Base-by-base conservation (phyloP, 2,888 invertebrate species). In the Drosophila melanosoma region DNA sequence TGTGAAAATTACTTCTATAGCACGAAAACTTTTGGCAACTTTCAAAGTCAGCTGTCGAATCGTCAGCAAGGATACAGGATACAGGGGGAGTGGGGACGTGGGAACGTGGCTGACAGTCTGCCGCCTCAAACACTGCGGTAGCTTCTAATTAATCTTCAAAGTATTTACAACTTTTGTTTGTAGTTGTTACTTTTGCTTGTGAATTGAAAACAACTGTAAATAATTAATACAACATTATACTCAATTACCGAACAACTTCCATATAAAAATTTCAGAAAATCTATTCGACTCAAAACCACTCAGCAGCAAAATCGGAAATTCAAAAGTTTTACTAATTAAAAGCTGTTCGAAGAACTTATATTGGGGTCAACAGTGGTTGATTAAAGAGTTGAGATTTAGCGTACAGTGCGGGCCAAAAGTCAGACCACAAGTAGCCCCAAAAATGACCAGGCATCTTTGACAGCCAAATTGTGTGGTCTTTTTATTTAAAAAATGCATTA, bases 211-310 rank as follows among this genome's bases (percentile, higher is more conserved):
- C 89, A 89, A 89, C 81, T 87, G 87, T 89, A 82, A 87, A 89
- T 87, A 87, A 87, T 87, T 89, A 83, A 89, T 87, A 82, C 83
- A 77, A 76, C 83, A 87, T 87, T 85, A 83, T 85, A 81, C 79
- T 81, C 85, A 86, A 88, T 86, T 86, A 86, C 84, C 74, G 52
- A 79, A 69, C 67, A 76, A 86, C 83, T 79, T 87, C 77, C 86
- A 87, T 81, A 75, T 67, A 75, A 82, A 82, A 73, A 82, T 75
- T 80, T 77, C 69, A 23, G 56, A 56, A 63, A 61, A 79, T 63
- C 51, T 78, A 45, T 62, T 62, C 20, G 42, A 62, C 66, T 35
- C 33, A 33, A 61, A 52, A 32, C 40, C 63, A 64, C 63, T 79
- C 53, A 57, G 45, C 63, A 72, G 53, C 53, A 29, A 51, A 77